Evolutionary conservation across 2,113 vertebrate species (phyloP), one percentile per base, ranked within the genome.

Genomic region (Python bivittatus): DNA sequence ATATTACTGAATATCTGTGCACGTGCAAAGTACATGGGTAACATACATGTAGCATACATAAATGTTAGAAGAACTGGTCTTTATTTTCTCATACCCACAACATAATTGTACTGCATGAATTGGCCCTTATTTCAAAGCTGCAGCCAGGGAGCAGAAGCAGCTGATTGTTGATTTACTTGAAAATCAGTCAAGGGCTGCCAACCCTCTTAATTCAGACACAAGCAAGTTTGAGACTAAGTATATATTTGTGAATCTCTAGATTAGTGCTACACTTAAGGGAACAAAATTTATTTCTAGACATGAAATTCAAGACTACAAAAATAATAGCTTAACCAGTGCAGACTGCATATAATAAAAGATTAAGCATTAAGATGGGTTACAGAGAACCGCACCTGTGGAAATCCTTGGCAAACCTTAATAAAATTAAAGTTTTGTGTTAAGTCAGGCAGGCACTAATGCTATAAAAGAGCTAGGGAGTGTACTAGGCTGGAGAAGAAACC

Each of bases 391-490:
- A 10, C 10, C 33, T 68, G 44, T 60, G 57, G 53, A 53, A 84
- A 25, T 1, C 44, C 11, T 33, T 60, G 27, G 57, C 8, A 64
- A 8, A 84, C 1, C 0, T 88, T 56, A 83, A 29, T 72, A 20
- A 20, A 79, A 79, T n/a, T 23, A n/a, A 86, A 86, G 48, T 33
- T 60, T 15, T 23, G 3, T 0, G 3, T n/a, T 38, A n/a, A 38
- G 52, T 20, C 33, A 58, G 27, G 15, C 7, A 42, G 2, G 27
- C 6, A 33, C 11, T n/a, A 25, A 11, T 53, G 29, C 38, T 54
- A 48, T 0, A 22, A 89, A 86, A 53, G 29, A 0, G 0, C 25
- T 72, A n/a, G 7, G 64, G 25, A n/a, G 0, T 0, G 38, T 27
- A 93, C 48, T 3, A 42, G 6, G 58, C 33, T 88, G 61, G 90